These are phyloP conservation scores for Emmelina monodactyla DNA, from an alignment of 2,888 invertebrate genomes.

Conservation along the genomic window DNA sequence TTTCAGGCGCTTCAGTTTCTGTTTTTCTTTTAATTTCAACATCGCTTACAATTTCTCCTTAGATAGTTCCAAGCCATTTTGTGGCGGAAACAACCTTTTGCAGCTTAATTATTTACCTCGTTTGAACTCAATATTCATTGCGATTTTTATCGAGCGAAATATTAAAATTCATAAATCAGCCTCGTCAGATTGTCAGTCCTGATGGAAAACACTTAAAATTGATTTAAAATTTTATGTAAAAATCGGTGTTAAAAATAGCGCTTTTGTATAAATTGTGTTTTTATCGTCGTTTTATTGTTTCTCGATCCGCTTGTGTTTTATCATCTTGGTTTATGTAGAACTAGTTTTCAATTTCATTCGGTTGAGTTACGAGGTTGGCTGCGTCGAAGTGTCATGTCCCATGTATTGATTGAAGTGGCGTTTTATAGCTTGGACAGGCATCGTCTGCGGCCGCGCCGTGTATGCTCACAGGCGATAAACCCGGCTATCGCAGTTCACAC, in stretches of 20 bases:
- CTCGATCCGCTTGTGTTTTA: neutral
- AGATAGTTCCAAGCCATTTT: constrained; percentile 35
- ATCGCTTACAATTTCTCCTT: no score
- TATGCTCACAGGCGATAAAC: constrained; percentile 41
- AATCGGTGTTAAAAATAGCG: neutral
- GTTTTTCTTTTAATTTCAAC: no score
- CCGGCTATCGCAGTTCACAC: constrained; percentile 33
- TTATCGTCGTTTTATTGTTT: neutral
- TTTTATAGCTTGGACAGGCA: constrained; percentile 24
- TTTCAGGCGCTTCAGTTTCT: no score
- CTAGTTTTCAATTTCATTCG: neutral
- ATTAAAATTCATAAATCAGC: constrained; percentile 58
- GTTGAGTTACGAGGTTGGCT: no score
- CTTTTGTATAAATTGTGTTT: neutral
- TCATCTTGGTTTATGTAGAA: neutral
- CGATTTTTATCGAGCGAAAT: constrained; percentile 42
- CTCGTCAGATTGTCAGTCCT: constrained; percentile 30
- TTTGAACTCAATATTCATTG: constrained; percentile 52
- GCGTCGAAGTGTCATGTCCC: constrained; percentile 24
- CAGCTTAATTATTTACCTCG: constrained; percentile 47
- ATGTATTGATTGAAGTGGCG: constrained; percentile 43
- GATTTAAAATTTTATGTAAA: no score
- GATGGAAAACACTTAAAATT: neutral
- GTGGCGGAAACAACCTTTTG: constrained; percentile 40
- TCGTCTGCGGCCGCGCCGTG: constrained; percentile 24